phyloP scores from a whole-genome alignment of 2,888 invertebrate species.

The Anticlea derivata region DNA sequence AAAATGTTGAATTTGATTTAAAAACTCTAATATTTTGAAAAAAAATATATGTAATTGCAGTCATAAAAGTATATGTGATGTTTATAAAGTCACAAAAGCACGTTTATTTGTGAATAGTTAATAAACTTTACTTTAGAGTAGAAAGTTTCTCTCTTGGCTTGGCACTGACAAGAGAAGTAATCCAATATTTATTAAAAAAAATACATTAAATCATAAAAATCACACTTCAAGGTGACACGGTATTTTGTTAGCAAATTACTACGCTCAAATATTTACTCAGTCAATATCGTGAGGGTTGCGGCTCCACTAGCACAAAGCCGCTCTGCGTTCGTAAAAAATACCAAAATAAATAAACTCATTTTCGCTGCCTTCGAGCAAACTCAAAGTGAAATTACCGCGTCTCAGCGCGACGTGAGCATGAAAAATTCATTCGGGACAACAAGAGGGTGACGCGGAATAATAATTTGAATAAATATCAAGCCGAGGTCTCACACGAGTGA shows the following conservation, averaged over 20 bases:
- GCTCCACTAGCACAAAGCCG: slow-evolving; percentile 53
- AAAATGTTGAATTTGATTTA: no score
- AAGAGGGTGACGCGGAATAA: slow-evolving; percentile 76
- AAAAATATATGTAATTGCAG: no score
- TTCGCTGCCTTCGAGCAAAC: slow-evolving; percentile 65
- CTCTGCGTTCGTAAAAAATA: slow-evolving; percentile 58
- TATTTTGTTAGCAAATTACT: slow-evolving; percentile 55
- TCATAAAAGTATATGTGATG: no score
- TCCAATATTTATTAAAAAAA: slow-evolving; percentile 9
- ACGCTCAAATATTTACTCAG: slow-evolving; percentile 57
- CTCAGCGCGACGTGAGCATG: slow-evolving; percentile 75
- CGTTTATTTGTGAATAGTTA: no score
- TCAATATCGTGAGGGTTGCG: slow-evolving; percentile 52
- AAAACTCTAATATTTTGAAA: no score
- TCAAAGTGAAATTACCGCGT: slow-evolving; percentile 81
- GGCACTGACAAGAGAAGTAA: slow-evolving; percentile 2
- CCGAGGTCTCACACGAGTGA: slow-evolving; percentile 58
- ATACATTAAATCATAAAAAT: slow-evolving; percentile 11
- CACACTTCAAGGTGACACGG: slow-evolving; percentile 36
- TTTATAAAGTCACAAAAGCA: no score
- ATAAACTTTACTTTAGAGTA: background rate
- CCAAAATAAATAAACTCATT: slow-evolving; percentile 74
- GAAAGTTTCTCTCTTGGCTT: background rate
- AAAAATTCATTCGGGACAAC: slow-evolving; percentile 81
- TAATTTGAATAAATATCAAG: slow-evolving; percentile 83